These are phyloP conservation scores for Pelmatolapia mariae DNA, from an alignment of 2,113 vertebrate genomes.

Conservation along the genomic window DNA sequence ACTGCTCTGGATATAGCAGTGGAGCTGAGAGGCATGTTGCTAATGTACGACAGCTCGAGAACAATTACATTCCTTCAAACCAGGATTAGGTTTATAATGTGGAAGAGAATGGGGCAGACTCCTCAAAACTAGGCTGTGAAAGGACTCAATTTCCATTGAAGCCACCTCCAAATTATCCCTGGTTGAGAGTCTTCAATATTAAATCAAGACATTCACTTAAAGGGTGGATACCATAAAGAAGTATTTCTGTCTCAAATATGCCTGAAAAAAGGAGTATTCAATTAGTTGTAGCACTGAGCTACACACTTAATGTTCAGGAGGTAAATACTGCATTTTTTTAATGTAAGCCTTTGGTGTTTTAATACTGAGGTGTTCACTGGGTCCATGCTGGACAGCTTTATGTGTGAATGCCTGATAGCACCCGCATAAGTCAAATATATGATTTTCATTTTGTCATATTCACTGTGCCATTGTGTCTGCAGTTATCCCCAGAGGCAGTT, in stretches of 20 bases:
- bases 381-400: background rate
- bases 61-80: constrained; percentile 58
- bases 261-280: background rate
- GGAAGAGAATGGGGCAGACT: background rate
- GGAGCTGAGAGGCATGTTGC: constrained; percentile 53
- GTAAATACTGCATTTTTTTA: background rate
- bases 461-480: constrained; percentile 18
- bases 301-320: background rate
- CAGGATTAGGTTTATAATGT: constrained; percentile 40
- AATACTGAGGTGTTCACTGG: background rate
- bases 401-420: background rate
- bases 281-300: background rate
- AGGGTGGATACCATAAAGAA: background rate
- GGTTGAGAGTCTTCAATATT: background rate
- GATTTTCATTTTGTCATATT: constrained; percentile 25
- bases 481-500: constrained; percentile 42
- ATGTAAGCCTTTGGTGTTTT: background rate
- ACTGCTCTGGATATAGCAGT: constrained; percentile 54
- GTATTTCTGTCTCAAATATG: background rate
- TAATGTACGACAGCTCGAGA: constrained; percentile 56
- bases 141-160: background rate
- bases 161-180: background rate
- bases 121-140: background rate
- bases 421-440: background rate
- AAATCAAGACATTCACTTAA: background rate